phyloP scores from a whole-genome alignment of 2,113 vertebrate genomes.

The Montifringilla adamsi region DNA sequence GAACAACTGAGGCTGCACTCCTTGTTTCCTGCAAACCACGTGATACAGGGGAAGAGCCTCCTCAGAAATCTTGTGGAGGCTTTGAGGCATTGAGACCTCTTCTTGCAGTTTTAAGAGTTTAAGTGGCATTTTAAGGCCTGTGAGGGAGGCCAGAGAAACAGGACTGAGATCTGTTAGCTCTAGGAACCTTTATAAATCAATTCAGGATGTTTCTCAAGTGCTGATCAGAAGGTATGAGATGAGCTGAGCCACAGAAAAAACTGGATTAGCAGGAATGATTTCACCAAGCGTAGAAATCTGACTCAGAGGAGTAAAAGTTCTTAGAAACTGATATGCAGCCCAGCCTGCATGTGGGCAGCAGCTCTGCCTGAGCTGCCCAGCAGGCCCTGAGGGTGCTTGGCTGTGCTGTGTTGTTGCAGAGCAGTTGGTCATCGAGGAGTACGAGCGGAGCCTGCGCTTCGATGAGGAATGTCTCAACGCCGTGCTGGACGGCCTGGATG shows the following conservation, averaged over 20 bases:
- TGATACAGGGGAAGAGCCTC: not conserved
- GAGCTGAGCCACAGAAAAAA: accelerated
- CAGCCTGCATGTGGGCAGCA: not conserved
- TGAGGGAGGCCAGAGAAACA: not conserved
- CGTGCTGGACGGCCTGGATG: slow-evolving; percentile 80
- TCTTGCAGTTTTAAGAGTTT: not conserved
- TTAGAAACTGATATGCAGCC: accelerated
- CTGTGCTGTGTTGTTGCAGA: slow-evolving; percentile 69
- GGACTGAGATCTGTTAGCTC: not conserved
- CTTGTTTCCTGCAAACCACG: accelerated
- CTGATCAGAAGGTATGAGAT: not conserved
- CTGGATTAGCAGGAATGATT: not conserved
- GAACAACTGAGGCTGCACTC: not conserved
- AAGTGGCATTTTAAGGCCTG: not conserved
- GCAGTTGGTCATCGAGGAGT: slow-evolving; percentile 80
- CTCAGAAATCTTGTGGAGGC: not conserved
- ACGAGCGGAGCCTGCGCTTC: slow-evolving; percentile 80
- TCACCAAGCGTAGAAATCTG: not conserved
- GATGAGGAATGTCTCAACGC: slow-evolving; percentile 84
- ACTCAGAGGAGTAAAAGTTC: not conserved
- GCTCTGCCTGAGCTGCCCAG: not conserved
- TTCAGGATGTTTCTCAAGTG: not conserved
- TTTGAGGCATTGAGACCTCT: not conserved
- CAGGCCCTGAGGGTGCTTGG: not conserved
- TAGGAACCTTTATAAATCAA: not conserved